These are phyloP conservation scores for Calonectris borealis DNA, from an alignment of 2,113 vertebrate species.

Conservation along the genomic window DNA sequence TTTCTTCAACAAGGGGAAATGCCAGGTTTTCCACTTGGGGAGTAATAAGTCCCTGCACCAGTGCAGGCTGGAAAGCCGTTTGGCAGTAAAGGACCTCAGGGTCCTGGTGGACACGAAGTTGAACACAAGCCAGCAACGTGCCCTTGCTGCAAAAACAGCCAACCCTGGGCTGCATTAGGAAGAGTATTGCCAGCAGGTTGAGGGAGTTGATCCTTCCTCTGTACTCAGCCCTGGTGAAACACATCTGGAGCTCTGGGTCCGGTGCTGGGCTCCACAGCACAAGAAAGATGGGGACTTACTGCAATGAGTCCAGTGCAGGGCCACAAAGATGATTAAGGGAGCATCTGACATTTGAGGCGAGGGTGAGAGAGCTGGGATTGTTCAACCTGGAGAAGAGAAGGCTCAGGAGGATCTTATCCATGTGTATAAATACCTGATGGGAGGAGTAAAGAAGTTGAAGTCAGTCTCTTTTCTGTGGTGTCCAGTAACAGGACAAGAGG, in stretches of 20 bases:
- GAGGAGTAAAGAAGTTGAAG: neutral
- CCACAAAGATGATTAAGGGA: neutral
- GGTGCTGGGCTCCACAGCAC: neutral
- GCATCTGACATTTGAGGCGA: neutral
- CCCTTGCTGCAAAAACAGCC: neutral
- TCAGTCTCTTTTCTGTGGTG: neutral
- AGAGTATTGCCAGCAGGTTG: too few relatives aligned
- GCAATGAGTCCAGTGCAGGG: neutral
- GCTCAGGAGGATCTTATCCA: neutral
- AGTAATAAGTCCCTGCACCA: neutral
- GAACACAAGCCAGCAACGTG: neutral
- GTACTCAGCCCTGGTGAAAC: neutral
- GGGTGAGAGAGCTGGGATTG: neutral
- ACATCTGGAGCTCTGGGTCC: neutral
- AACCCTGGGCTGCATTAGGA: neutral
- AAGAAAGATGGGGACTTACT: neutral
- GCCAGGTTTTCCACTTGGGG: neutral
- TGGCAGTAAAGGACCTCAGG: neutral
- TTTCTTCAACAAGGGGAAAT: neutral
- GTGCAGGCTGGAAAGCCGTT: neutral
- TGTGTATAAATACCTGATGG: neutral
- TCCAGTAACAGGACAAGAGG: neutral
- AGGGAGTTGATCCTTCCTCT: neutral
- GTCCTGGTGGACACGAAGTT: neutral
- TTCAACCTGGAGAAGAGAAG: neutral